Percentiles rank a stretch among this genome's conserved stretches.
phyloP scores from a whole-genome alignment of 1,140 invertebrate genomes.

The Cardiocondyla obscurior region DNA sequence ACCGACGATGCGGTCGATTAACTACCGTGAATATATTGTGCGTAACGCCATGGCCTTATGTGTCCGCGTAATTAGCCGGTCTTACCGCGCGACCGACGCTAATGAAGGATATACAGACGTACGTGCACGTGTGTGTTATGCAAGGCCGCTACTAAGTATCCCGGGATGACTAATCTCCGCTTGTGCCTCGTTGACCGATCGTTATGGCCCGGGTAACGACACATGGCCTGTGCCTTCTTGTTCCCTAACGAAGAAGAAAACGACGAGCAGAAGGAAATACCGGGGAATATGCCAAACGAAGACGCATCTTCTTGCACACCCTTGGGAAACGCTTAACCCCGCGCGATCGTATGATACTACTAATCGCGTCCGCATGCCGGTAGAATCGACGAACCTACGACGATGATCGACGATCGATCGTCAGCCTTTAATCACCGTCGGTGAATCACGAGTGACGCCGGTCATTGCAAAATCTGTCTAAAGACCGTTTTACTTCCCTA shows the following conservation, averaged over 20 bases:
- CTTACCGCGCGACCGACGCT: constrained; percentile 72
- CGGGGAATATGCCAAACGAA: constrained; percentile 60
- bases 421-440: constrained; percentile 62
- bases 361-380: constrained; percentile 80
- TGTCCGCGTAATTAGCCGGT: constrained; percentile 75
- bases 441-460: constrained; percentile 53
- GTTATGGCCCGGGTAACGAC: constrained; percentile 78
- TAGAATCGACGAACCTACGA: constrained; percentile 57
- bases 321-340: constrained; percentile 79
- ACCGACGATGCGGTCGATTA: constrained; percentile 59
- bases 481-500: not conserved
- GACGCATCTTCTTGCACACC: constrained; percentile 55
- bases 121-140: not conserved
- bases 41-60: constrained; percentile 65
- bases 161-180: constrained; percentile 78
- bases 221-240: constrained; percentile 46
- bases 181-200: constrained; percentile 77
- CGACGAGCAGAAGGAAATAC: not conserved
- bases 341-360: constrained; percentile 75
- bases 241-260: constrained; percentile 55
- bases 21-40: constrained; percentile 66
- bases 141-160: constrained; percentile 66
- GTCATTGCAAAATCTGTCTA: constrained; percentile 44
- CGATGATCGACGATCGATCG: constrained; percentile 78
- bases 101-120: constrained; percentile 73